Evolutionary conservation across 1,140 invertebrate genomes (phyloP).

Genomic region (Aphaenogaster rudis): DNA sequence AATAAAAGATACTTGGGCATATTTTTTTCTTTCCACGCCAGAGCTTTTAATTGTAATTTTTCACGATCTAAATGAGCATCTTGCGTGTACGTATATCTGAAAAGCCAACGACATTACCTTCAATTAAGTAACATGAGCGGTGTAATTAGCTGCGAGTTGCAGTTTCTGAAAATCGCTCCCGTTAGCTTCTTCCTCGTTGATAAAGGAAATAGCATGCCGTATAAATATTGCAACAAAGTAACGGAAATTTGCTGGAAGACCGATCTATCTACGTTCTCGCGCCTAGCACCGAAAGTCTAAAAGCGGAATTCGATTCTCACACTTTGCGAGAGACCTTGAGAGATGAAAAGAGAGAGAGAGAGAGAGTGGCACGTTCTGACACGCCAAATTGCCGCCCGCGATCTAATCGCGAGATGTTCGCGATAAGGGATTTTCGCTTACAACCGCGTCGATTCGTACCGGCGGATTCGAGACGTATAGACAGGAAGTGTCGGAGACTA

Average conservation of each 20-base stretch:
- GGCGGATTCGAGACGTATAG: conserved; percentile 41
- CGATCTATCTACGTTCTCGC: neutral
- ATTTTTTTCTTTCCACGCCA: conserved; percentile 20
- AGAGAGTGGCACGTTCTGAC: conserved; percentile 44
- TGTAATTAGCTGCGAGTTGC: neutral
- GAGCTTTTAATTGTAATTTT: conserved; percentile 54
- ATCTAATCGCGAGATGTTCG: conserved; percentile 7
- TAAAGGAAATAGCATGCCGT: neutral
- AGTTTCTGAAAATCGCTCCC: neutral
- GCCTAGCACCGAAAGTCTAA: conserved; percentile 38
- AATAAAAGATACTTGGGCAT: neutral
- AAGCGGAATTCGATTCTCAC: conserved; percentile 30
- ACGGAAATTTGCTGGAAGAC: neutral
- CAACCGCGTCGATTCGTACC: neutral
- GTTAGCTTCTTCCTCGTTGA: neutral
- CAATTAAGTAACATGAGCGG: conserved; percentile 3
- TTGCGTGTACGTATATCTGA: neutral
- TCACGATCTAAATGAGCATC: neutral
- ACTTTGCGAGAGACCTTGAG: conserved; percentile 39
- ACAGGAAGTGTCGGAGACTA: conserved; percentile 36
- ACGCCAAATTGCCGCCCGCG: conserved; percentile 25
- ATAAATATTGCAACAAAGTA: conserved; percentile 21
- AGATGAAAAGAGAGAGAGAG: neutral
- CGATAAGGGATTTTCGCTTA: conserved; percentile 59
- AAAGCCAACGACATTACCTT: conserved; percentile 26